Percentiles rank a stretch among this genome's conserved stretches.
These are phyloP conservation scores for Icerya purchasi DNA, from an alignment of 2,888 invertebrate species.

Conservation along the genomic window DNA sequence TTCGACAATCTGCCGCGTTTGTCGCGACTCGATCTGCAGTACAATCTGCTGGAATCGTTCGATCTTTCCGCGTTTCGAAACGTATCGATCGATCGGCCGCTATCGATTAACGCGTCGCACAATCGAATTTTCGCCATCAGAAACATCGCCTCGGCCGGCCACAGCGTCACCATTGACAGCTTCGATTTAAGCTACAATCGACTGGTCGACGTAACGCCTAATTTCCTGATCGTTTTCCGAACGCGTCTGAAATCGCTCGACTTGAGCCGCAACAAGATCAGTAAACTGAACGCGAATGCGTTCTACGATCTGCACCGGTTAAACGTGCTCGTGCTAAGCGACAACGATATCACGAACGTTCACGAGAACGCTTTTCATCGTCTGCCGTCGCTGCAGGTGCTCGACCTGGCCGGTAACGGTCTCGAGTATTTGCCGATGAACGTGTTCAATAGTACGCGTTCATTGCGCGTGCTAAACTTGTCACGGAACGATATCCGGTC, in stretches of 20 bases:
- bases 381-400: conserved; percentile 46
- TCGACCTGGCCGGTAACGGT: conserved; percentile 56
- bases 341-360: conserved; percentile 48
- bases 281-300: conserved; percentile 44
- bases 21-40: conserved; percentile 56
- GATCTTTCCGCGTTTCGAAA: conserved; percentile 45
- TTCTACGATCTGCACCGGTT: conserved; percentile 47
- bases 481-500: conserved; percentile 49
- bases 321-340: conserved; percentile 49
- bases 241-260: conserved; percentile 43
- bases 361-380: conserved; percentile 57
- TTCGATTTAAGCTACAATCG: conserved; percentile 50
- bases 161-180: conserved; percentile 24
- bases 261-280: conserved; percentile 51
- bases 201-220: conserved; percentile 37
- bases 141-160: conserved; percentile 25
- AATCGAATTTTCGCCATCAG: conserved; percentile 35
- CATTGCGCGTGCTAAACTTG: conserved; percentile 48
- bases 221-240: conserved; percentile 40
- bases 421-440: conserved; percentile 55
- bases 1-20: conserved; percentile 55
- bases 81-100: conserved; percentile 39
- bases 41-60: conserved; percentile 48
- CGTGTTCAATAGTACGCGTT: conserved; percentile 55
- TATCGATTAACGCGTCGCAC: conserved; percentile 54